Base-by-base conservation (phyloP, 2,888 invertebrate genomes). In the Sthenelais limicola region DNA sequence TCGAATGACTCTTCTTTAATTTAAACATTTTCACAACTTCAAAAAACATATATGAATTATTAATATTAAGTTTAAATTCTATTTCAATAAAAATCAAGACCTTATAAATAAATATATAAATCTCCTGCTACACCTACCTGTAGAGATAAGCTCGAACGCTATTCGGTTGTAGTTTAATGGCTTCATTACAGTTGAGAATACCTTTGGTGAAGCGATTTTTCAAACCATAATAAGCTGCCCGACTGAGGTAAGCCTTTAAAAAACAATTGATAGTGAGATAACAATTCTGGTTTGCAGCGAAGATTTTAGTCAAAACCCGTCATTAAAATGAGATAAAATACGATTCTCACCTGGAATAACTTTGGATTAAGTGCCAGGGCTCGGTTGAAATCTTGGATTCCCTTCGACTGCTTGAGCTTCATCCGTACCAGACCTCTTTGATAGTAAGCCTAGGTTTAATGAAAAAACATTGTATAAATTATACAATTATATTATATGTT, bases 111-210 rank as follows among this genome's bases (percentile, higher is more conserved):
- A n/a, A n/a, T n/a, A n/a, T n/a, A n/a, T n/a, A n/a, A n/a, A n/a
- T n/a, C n/a, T n/a, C n/a, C n/a, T n/a, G 43, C 43, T 5, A 30
- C 9, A 28, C 62, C 58, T 73, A 86, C 87, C 87, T 85, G 79
- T 88, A 88, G n/a, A 88, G 77, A 75, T 84, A 87, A 18, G 85
- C 84, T 47, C 88, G 78, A 33, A 87, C 83, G 79, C 87, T 86
- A 67, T 82, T 81, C 3, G 88, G 86, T 76, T 86, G 85, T 32
- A 88, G 79, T 72, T 81, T 83, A 67, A 88, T 82, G 48, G 87
- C 88, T 77, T 88, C 86, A 76, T 88, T 88, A 78, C 88, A 88
- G 80, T 88, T 88, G 51, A 88, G 81, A 56, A 88, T 87, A 49
- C 86, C 88, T 76, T 88, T 88, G 12, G 86, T 82, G 73, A 83